Evolutionary conservation across 2,113 vertebrate genomes (phyloP).

Genomic region (Strix uralensis): DNA sequence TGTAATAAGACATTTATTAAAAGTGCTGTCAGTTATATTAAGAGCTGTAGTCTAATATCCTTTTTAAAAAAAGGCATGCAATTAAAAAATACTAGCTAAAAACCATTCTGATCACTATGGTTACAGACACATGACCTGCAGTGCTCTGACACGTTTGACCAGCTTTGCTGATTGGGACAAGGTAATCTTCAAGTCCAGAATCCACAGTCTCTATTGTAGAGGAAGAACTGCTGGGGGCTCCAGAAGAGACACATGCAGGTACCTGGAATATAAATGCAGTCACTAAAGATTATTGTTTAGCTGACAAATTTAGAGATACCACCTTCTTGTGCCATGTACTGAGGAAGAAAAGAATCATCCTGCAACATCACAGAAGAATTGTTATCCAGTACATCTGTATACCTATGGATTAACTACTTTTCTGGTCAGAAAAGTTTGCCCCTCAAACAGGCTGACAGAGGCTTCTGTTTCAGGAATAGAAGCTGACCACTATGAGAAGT

Average conservation of each 20-base stretch:
- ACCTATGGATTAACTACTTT: neutral
- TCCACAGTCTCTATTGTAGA: conserved; percentile 45
- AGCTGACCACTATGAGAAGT: neutral
- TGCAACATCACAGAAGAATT: neutral
- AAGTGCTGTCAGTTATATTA: conserved; percentile 57
- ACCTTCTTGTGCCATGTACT: neutral
- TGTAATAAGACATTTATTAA: conserved; percentile 72
- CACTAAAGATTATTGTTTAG: neutral
- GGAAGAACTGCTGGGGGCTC: conserved; percentile 72
- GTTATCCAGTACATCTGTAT: neutral
- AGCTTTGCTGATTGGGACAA: neutral
- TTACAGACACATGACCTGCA: conserved; percentile 51
- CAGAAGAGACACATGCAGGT: conserved; percentile 78
- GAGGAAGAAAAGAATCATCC: neutral
- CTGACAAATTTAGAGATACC: neutral
- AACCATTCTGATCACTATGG: neutral
- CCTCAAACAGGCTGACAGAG: neutral
- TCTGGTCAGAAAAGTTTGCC: neutral
- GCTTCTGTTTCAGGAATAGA: neutral
- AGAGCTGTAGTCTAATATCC: conserved; percentile 19
- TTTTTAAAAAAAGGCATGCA: conserved; percentile 31
- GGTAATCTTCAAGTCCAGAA: neutral
- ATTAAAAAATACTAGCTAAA: conserved; percentile 36
- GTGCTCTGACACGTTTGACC: conserved; percentile 5
- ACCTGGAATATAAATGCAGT: conserved; percentile 66